Base-by-base conservation (phyloP, 2,797 vertebrate genomes). In the Sphenopsis melanotis region DNA sequence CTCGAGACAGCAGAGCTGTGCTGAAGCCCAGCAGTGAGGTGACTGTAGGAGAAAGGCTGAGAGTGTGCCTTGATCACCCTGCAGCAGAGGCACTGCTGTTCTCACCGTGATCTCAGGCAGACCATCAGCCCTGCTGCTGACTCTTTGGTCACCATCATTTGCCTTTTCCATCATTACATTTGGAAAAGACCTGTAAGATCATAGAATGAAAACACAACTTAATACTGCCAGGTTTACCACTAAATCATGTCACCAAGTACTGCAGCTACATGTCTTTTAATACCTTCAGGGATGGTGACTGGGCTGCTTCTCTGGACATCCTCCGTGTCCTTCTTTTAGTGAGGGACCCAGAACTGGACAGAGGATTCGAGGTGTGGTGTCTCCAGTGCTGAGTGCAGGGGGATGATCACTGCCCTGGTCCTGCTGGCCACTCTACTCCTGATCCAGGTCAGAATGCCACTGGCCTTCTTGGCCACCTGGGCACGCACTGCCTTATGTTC, bases 51-150 rank as follows among this genome's bases (percentile, higher is more conserved):
- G 27, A 15, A 39, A 61, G 52, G 32, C 34, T 44, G 65, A 52
- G 15, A 0, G 0, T 2, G 1, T 70, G 36, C 36, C 49, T 11
- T 0, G 4, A 8, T 59, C 34, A 14, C 17, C 21, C 37, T 8
- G 6, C 49, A 46, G 50, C 9, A 23, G 44, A 55, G 41, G 15
- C 19, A 30, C 61, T 74, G 34, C 75, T 84, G 47, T 36, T 44
- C 2, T 9, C 36, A 12, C 24, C 1, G 0, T 41, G n/a, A 4
- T 23, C 44, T 65, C 10, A 5, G 42, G 55, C 17, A 64, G 10
- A 4, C 46, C 41, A 32, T n/a, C 56, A 26, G 52, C 72, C 37
- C 13, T 50, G 64, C 57, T 66, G 36, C 44, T 46, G 20, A 4
- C 39, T 6, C 1, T n/a, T 20, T 41, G n/a, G 21, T 47, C 42